Evolutionary conservation across 2,797 vertebrate genomes (phyloP), one percentile per base, ranked within the genome.

Genomic region (Mus spretus): DNA sequence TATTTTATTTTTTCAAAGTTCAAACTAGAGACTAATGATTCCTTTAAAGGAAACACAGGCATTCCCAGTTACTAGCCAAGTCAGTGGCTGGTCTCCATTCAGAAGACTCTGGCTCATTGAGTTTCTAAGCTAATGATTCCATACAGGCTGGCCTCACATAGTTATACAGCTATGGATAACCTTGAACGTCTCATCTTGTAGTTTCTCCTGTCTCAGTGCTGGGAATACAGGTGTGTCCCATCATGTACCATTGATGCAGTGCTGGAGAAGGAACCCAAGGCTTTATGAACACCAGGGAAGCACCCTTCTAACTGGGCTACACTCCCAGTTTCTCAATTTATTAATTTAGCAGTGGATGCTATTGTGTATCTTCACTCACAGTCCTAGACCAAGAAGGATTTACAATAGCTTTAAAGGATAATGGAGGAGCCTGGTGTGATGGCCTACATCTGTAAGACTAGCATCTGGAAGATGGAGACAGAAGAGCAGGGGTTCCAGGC

Each of bases 361-460:
- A 11, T 9, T 53, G 13, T 11, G 1, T 26, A 40, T 88, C 53
- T n/a, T 90, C 53, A 40, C 37, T 91, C 61, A n/a, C 1, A 57
- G 50, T 70, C 67, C 19, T 37, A 28, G 17, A 40, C 40, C 3
- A 50, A 81, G 80, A 84, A 81, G 40, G 34, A 82, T 31, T 89
- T 91, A 75, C 72, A 31, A 26, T n/a, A 15, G 10, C 78, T 92
- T 95, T 84, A 81, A 74, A 90, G 92, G 55, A 61, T 57, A 90
- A 77, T 12, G 22, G 55, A 70, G 79, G 83, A 86, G 47, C 47
- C 31, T 24, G 31, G 31, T 53, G 20, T 53, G 20, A 70, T 10
- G 47, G 47, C 20, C 70, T 1, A 53, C 15, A 86, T 65, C 31
- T n/a, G 31, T 24, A n/a, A 50, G n/a, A 31, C 44, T 86, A 53